Percentiles rank a stretch among this genome's conserved stretches.
These are phyloP conservation scores for Perca fluviatilis DNA, from an alignment of 2,113 vertebrate species.

Conservation along the genomic window DNA sequence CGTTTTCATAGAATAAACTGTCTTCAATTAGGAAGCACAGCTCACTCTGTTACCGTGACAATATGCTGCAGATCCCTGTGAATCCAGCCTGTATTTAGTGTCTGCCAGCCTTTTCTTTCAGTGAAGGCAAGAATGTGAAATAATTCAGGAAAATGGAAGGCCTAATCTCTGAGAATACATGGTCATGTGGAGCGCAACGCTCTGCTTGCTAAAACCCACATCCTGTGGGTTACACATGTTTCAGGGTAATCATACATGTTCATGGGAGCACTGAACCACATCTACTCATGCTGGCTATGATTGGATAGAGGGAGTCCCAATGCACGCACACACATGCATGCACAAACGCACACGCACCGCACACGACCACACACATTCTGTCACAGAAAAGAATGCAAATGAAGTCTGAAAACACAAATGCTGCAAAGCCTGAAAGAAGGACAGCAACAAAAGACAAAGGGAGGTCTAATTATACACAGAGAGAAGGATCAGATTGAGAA, in stretches of 20 bases:
- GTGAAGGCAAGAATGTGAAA: slow-evolving; percentile 1
- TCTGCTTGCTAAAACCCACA: slow-evolving; percentile 24
- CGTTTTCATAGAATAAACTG: not conserved
- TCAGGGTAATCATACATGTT: slow-evolving; percentile 52
- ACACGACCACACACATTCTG: not conserved
- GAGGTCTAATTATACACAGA: slow-evolving; percentile 54
- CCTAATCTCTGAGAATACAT: slow-evolving; percentile 23
- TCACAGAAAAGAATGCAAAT: slow-evolving; percentile 30
- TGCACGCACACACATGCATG: not conserved
- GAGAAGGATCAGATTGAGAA: slow-evolving; percentile 51
- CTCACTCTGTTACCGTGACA: not conserved
- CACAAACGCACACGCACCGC: not conserved
- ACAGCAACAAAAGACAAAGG: slow-evolving; percentile 47
- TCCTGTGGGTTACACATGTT: slow-evolving; percentile 54
- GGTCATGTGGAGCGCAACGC: not conserved
- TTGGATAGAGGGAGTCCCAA: slow-evolving; percentile 11
- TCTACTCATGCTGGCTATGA: slow-evolving; percentile 42
- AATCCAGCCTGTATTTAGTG: slow-evolving; percentile 10
- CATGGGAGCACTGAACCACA: slow-evolving; percentile 38
- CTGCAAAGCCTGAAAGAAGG: slow-evolving; percentile 15
- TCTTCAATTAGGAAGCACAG: not conserved
- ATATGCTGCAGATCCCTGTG: not conserved
- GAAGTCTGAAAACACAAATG: slow-evolving; percentile 42
- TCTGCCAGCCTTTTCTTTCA: not conserved
- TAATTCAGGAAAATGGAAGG: slow-evolving; percentile 8